phyloP scores from a whole-genome alignment of 2,113 vertebrate species.

The Ramphastos sulfuratus region DNA sequence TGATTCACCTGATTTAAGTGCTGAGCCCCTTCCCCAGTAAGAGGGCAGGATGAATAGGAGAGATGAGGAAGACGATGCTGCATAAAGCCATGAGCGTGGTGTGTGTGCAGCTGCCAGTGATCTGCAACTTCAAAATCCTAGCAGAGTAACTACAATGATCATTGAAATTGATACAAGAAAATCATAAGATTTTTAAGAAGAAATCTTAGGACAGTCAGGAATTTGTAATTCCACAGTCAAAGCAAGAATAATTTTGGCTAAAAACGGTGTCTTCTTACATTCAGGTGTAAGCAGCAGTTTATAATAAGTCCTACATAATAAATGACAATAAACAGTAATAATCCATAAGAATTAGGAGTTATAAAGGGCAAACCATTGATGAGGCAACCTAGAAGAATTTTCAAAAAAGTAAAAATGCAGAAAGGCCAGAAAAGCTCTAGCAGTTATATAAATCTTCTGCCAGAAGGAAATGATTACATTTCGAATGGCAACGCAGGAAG shows the following conservation, averaged over 20 bases:
- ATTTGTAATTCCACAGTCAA: neutral
- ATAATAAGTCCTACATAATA: neutral
- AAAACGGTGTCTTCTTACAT: neutral
- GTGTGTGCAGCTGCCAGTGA: neutral
- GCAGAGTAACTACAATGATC: neutral
- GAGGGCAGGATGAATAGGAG: neutral
- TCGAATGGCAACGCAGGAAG: neutral
- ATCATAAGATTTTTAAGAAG: neutral
- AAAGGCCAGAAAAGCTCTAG: neutral
- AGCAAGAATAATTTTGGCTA: neutral
- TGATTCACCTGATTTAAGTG: neutral
- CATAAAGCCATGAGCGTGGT: neutral
- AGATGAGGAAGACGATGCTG: neutral
- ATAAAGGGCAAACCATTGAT: neutral
- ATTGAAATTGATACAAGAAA: neutral
- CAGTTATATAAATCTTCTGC: neutral
- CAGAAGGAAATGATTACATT: neutral
- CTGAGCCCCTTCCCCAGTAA: fast-evolving
- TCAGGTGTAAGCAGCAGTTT: neutral
- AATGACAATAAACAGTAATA: neutral
- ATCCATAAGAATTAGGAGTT: neutral
- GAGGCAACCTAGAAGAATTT: neutral
- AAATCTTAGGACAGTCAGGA: neutral
- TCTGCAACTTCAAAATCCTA: neutral
- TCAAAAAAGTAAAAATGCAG: neutral